Base-by-base conservation (phyloP, 2,797 vertebrate species). In the Enteromius argenteus region DNA sequence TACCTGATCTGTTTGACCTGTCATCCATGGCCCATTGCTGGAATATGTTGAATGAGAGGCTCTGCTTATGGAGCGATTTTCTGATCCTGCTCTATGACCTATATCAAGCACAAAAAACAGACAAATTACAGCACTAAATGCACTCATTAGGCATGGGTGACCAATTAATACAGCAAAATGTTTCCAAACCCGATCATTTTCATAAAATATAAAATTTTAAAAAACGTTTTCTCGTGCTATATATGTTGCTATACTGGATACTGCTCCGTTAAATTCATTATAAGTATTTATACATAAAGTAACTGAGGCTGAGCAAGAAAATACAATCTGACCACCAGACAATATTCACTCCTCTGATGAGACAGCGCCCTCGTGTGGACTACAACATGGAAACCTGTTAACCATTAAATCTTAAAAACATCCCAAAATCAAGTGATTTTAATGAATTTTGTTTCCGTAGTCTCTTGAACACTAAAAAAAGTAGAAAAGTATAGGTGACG, bases 31-130 rank as follows among this genome's bases (percentile, higher is more conserved):
- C 71, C 84, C 91, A 51, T 83, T 87, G 62, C 80, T 86, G 27
- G 87, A 90, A 15, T 73, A 42, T 15, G 80, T 30, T 35, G 68
- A 80, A 27, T 76, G 89, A 69, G 80, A 81, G 32, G 62, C 35
- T 62, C 68, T 84, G 71, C 86, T 91, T 74, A 84, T 74, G 9
- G 80, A 66, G 39, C 87, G 85, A 49, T 88, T 92, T 91, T 91
- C 85, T 86, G 90, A 80, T 85, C 92, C 92, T 87, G 88, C 89
- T 91, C 80, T 91, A 77, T 93, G 94, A 81, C 86, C 89, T 71
- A 17, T 66, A 10, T 3, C 7, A 89, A 42, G 46, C 79, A 79
- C 84, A 73, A 23, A 81, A 5, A 49, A n/a, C 53, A 84, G 17
- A 68, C 32, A 44, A 35, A 19, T 53, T 14, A 44, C 53, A 42